These are phyloP conservation scores for Gyrodactylus bullatarudis DNA, from an alignment of 1,140 invertebrate species.

Conservation along the genomic window DNA sequence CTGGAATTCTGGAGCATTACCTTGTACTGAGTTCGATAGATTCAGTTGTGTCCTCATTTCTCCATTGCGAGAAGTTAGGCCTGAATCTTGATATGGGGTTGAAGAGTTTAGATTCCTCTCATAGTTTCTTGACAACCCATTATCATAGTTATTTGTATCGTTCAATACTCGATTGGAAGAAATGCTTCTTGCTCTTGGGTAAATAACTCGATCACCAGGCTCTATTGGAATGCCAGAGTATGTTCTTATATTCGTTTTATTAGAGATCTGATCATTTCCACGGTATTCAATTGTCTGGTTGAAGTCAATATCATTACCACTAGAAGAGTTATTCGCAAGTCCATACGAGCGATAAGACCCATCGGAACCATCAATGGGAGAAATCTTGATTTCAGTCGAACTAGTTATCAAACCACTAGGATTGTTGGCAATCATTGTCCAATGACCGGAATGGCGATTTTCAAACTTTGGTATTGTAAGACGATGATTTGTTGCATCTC, in stretches of 20 bases:
- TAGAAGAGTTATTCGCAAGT: neutral
- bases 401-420: neutral
- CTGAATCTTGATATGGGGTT: neutral
- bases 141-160: no score
- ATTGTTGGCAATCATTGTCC: neutral
- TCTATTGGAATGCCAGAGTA: neutral
- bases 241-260: neutral
- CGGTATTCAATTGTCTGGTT: neutral
- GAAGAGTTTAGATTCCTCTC: neutral
- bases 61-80: neutral
- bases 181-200: neutral
- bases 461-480: neutral
- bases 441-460: neutral
- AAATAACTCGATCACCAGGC: neutral
- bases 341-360: neutral
- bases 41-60: neutral
- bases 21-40: neutral
- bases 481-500: neutral
- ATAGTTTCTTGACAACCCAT: no score
- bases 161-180: neutral
- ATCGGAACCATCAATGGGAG: neutral
- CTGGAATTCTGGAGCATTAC: conserved; percentile 15
- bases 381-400: neutral
- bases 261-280: neutral
- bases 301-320: neutral